Evolutionary conservation across 2,113 vertebrate species (phyloP), one percentile per base, ranked within the genome.

Genomic region (Crotalus horridus): DNA sequence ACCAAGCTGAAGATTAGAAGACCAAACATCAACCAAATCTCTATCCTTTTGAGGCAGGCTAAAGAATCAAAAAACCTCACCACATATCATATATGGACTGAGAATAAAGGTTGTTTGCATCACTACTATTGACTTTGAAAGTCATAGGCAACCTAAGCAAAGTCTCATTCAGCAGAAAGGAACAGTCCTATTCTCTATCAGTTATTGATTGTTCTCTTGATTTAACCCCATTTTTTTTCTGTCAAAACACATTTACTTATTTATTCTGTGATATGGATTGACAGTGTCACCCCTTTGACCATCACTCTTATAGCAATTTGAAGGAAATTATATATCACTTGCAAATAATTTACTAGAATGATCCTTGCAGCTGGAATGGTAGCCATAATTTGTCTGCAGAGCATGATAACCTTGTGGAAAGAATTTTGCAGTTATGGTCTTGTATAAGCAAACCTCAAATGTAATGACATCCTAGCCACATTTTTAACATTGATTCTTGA

Each of bases 181-280:
- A 92, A 92, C 9, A 1, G 61, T 33, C 90, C 29, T 1, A 69
- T 69, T 64, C 3, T 95, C 94, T 93, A 81, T 58, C 46, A 85
- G 61, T 93, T 95, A 94, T 91, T 94, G 93, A 91, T 93, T 95
- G 91, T 92, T 92, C 33, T 58, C 61, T 95, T 91, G 91, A 94
- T 90, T 95, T 95, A 95, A 92, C 89, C 93, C 90, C 23, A 64
- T 74, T 96, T 96, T 96, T 96, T 95, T 94, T 48, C 43, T 26
- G 93, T 92, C 96, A 96, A 86, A 94, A 87, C 92, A 95, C 91
- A 93, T 96, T 96, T 96, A 94, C n/a, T 55, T 61, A 89, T 92
- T 88, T 74, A 81, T 94, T 94, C 94, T 86, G 10, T 92, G 92
- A 92, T 1, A 81, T 95, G 92, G 95, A 94, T 89, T 94, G 95